These are phyloP conservation scores for Sminthurides aquaticus DNA, from an alignment of 2,888 invertebrate species.

Conservation along the genomic window DNA sequence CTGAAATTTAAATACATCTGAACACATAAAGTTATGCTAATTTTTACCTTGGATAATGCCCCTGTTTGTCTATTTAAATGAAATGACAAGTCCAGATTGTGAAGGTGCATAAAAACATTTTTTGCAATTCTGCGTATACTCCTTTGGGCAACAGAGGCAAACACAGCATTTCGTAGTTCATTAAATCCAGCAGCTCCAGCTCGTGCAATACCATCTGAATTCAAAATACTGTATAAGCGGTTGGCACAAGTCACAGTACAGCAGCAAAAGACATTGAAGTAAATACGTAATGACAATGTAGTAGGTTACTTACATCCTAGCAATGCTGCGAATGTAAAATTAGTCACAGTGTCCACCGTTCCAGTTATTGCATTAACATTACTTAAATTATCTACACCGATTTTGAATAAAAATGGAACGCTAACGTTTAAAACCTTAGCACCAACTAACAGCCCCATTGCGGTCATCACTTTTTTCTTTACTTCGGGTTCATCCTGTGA, in stretches of 20 bases:
- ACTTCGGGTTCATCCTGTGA: conserved; percentile 65
- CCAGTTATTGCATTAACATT: conserved; percentile 55
- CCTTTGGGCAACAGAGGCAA: conserved; percentile 93
- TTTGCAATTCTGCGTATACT: conserved; percentile 89
- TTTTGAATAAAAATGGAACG: conserved; percentile 94
- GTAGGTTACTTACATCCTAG: conserved; percentile 82
- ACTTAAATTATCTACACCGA: conserved; percentile 82
- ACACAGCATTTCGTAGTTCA: conserved; percentile 94
- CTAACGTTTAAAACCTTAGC: conserved; percentile 82
- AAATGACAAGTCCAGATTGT: conserved; percentile 86
- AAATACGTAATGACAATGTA: too few species aligned
- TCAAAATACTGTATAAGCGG: not conserved
- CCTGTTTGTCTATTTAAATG: conserved; percentile 93
- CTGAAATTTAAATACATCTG: not conserved
- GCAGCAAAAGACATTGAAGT: too few species aligned
- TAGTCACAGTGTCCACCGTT: conserved; percentile 70
- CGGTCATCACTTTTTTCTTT: conserved; percentile 70
- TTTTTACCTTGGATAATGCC: conserved; percentile 72
- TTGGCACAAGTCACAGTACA: not conserved
- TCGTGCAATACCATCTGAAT: conserved; percentile 77
- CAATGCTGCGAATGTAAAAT: conserved; percentile 69
- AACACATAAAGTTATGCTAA: too few species aligned
- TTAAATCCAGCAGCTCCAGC: conserved; percentile 86
- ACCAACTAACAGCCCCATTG: conserved; percentile 68
- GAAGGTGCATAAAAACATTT: conserved; percentile 92